Evolutionary conservation across 2,113 vertebrate genomes (phyloP).

Genomic region (Phyllopteryx taeniolatus): DNA sequence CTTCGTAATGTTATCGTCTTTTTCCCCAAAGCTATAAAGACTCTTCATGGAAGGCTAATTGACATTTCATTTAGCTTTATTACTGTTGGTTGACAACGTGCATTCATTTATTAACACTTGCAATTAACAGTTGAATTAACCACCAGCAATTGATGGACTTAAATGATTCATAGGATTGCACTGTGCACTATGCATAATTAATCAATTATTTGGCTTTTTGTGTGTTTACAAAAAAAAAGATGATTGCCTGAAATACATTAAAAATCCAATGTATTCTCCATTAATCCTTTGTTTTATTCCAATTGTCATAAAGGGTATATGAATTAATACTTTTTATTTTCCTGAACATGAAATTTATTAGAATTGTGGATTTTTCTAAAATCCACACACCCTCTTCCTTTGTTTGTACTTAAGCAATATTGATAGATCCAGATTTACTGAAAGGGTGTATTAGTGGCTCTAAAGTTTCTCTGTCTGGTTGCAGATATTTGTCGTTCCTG

Average conservation of each 20-base stretch:
- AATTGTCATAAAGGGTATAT: neutral
- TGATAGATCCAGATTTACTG: neutral
- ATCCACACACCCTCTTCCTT: neutral
- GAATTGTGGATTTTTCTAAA: constrained; percentile 5
- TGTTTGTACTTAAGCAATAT: constrained; percentile 2
- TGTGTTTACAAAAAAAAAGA: neutral
- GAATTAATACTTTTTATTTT: neutral
- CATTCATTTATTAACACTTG: constrained; percentile 17
- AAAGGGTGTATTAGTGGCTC: neutral
- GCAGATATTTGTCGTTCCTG: constrained; percentile 16
- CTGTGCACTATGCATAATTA: neutral
- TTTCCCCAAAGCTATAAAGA: constrained; percentile 9
- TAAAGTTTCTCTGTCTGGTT: neutral
- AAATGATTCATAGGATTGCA: neutral
- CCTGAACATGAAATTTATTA: neutral
- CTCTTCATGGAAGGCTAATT: constrained; percentile 58
- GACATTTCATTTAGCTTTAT: constrained; percentile 52
- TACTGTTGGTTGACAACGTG: constrained; percentile 18
- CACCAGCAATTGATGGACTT: neutral
- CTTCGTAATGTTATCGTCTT: neutral
- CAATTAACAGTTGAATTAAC: constrained; percentile 1
- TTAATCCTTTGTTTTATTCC: neutral
- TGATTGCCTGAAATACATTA: neutral
- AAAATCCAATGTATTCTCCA: neutral
- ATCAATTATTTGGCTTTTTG: neutral